Evolutionary conservation across 37 sponge, comb jelly and placozoan species (phyloP).

Genomic region (Hexactinellida sp.): DNA sequence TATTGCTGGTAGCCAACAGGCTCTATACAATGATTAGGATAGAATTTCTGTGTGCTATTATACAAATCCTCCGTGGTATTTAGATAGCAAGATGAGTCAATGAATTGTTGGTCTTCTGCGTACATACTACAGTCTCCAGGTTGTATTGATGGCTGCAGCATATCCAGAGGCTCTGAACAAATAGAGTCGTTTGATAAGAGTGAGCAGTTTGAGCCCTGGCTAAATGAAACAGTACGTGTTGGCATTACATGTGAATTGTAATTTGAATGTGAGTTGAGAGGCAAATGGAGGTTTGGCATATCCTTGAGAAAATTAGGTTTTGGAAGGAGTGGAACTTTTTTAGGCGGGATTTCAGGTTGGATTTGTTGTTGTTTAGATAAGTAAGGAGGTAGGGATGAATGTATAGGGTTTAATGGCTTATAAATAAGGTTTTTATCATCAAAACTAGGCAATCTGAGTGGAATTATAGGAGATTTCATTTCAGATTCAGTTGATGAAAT

Average conservation of each 20-base stretch:
- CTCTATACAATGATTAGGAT: background rate
- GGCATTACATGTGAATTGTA: background rate
- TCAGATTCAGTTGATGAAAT: background rate
- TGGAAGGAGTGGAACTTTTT: conserved; percentile 5
- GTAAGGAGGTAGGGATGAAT: background rate
- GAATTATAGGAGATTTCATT: background rate
- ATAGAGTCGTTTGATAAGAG: background rate
- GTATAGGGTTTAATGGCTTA: background rate
- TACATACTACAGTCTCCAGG: background rate
- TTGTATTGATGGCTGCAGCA: background rate
- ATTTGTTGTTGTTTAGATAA: background rate
- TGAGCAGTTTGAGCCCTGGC: background rate
- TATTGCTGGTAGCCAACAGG: background rate
- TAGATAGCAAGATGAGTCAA: background rate
- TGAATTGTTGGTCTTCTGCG: background rate
- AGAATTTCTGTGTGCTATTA: background rate
- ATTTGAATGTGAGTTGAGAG: background rate
- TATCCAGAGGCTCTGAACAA: background rate
- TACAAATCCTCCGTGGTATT: background rate
- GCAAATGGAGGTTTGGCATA: background rate
- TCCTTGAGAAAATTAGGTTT: background rate
- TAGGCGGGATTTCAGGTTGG: background rate
- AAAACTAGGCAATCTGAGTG: background rate
- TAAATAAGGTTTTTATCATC: background rate
- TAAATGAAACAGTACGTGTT: background rate